Percentiles rank a stretch among this genome's conserved stretches.
Conservation (phyloP, 2,797 vertebrate species). For the Bradypodion ventrale region DNA sequence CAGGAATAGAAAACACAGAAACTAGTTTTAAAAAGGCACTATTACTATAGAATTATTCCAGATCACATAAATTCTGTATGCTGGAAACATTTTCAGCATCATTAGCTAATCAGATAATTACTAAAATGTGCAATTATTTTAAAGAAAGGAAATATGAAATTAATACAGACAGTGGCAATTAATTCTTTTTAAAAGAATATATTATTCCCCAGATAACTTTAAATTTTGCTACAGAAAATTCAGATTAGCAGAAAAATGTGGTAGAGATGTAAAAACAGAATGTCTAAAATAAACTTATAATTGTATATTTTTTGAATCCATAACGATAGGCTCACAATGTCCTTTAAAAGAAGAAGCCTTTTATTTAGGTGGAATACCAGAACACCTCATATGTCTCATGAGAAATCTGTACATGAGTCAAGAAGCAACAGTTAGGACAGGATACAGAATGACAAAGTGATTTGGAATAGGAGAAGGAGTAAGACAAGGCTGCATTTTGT, state of each 20-base stretch:
- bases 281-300: neutral
- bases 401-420: no score
- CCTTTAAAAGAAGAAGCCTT: no score
- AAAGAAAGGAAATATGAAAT: neutral
- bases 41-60: neutral
- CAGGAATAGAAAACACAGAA: neutral
- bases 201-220: neutral
- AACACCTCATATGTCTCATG: no score
- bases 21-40: neutral
- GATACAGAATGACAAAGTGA: no score
- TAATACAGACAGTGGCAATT: neutral
- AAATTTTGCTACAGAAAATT: neutral
- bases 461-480: no score
- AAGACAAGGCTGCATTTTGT: no score
- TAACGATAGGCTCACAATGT: neutral
- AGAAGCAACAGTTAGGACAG: no score
- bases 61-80: neutral
- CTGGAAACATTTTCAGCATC: neutral
- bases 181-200: neutral
- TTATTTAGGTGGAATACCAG: no score
- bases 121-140: neutral
- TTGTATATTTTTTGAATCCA: neutral
- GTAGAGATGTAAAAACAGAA: neutral
- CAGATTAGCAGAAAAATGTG: neutral
- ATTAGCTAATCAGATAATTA: neutral